phyloP scores from a whole-genome alignment of 1,140 invertebrate genomes.

The Anadara kagoshimensis region DNA sequence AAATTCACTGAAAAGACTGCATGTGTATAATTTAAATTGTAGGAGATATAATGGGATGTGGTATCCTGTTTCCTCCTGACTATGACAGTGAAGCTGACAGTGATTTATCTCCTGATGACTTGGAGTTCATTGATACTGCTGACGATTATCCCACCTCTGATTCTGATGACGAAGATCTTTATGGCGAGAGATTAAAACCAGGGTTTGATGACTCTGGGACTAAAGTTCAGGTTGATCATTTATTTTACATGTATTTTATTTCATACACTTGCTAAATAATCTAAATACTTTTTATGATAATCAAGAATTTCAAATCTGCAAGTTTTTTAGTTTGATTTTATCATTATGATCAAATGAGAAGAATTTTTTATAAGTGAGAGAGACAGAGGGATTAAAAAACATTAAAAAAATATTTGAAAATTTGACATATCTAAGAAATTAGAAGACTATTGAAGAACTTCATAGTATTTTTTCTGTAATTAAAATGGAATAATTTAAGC shows the following conservation, averaged over 20 bases:
- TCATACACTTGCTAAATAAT: no score
- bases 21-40: neutral
- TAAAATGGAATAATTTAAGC: no score
- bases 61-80: constrained; percentile 77
- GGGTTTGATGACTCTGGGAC: constrained; percentile 48
- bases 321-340: no score
- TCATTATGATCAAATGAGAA: no score
- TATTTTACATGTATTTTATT: neutral
- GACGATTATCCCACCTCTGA: constrained; percentile 58
- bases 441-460: no score
- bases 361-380: no score
- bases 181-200: constrained; percentile 23
- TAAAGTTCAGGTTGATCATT: constrained; percentile 52
- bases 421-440: no score
- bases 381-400: no score
- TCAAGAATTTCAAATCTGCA: no score
- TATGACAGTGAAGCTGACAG: constrained; percentile 73
- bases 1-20: neutral
- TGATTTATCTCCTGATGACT: constrained; percentile 65
- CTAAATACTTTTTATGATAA: no score
- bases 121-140: constrained; percentile 62
- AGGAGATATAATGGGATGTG: constrained; percentile 79
- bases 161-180: constrained; percentile 71
- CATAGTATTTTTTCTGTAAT: no score
- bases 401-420: no score